These are phyloP conservation scores for Eumaeus atala DNA, from an alignment of 1,140 invertebrate genomes.

Conservation along the genomic window DNA sequence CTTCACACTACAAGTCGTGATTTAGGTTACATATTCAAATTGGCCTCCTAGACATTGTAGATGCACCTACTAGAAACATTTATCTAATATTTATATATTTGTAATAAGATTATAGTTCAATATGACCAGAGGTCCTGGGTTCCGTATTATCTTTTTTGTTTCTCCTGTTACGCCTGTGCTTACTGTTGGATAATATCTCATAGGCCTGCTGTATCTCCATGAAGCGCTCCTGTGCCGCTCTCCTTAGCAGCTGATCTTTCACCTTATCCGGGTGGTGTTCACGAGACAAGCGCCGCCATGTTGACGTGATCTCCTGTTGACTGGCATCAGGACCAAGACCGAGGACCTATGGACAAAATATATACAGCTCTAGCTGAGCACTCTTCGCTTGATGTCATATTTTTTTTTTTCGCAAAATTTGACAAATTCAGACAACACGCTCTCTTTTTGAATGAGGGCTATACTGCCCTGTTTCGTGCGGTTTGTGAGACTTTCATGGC, in stretches of 20 bases:
- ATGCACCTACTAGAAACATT: too few species aligned
- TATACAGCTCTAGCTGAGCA: background rate
- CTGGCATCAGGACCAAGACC: constrained; percentile 83
- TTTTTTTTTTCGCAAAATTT: too few species aligned
- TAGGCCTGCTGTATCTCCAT: constrained; percentile 96
- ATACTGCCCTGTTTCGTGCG: too few species aligned
- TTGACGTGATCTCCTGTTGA: constrained; percentile 88
- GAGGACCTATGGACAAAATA: constrained; percentile 77
- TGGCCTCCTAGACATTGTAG: too few species aligned
- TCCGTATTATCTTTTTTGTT: constrained; percentile 79
- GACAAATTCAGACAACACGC: too few species aligned
- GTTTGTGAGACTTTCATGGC: too few species aligned
- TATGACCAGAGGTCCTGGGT: constrained; percentile 7
- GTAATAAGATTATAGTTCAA: constrained; percentile 16
- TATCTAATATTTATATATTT: background rate
- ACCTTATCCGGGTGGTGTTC: constrained; percentile 95
- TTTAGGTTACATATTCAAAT: too few species aligned
- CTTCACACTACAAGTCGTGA: too few species aligned
- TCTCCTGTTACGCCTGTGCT: constrained; percentile 80
- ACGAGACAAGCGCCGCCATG: constrained; percentile 87
- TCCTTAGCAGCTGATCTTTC: constrained; percentile 79
- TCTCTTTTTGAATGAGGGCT: too few species aligned
- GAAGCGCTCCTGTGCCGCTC: constrained; percentile 87
- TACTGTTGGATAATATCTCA: constrained; percentile 89
- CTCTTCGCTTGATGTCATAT: too few species aligned